Evolutionary conservation across 2,113 vertebrate species (phyloP), one percentile per base, ranked within the genome.

Genomic region (Forbesichthys agassizii): DNA sequence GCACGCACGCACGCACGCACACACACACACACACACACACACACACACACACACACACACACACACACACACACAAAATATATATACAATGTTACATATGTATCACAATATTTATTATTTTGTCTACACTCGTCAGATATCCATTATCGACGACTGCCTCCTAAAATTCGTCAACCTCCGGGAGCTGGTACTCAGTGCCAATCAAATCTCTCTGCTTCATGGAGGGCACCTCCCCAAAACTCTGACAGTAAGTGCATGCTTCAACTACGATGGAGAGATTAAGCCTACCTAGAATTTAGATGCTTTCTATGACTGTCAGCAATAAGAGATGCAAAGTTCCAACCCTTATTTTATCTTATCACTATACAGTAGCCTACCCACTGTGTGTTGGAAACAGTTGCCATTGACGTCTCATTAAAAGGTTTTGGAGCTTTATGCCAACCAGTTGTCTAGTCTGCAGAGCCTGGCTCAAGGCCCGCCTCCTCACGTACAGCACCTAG

Each of bases 391-490:
- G n/a, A 18, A 16, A 9, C 9, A 55, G 11, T 18, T n/a, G 54
- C 13, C 9, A 9, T n/a, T 46, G 33, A 46, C 42, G 12, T 61
- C 61, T 16, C 11, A 13, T 63, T 66, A 16, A 0, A 87, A 97
- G 96, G 87, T 95, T 48, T 82, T 98, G 89, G 95, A 97, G 84
- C 91, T 98, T 0, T 93, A 93, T 3, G 90, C 78, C 69, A 98
- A 97, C 1, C 1, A 55, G 13, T 61, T 97, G 61, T 9, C 36
- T 16, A 88, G 89, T 73, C 61, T 96, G 57, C 78, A 80, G 59
- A 86, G 88, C 20, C 88, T 97, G 55, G 92, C 86, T 1, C 0
- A 11, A 0, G 27, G 0, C 1, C 88, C 88, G 0, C 94, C 91
- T 9, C 93, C 88, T 0, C 3, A 1, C 2, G 88, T 97, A 0